Base-by-base conservation (phyloP, 37 sponge, comb jelly and placozoan species). In the Beroe ovata region DNA sequence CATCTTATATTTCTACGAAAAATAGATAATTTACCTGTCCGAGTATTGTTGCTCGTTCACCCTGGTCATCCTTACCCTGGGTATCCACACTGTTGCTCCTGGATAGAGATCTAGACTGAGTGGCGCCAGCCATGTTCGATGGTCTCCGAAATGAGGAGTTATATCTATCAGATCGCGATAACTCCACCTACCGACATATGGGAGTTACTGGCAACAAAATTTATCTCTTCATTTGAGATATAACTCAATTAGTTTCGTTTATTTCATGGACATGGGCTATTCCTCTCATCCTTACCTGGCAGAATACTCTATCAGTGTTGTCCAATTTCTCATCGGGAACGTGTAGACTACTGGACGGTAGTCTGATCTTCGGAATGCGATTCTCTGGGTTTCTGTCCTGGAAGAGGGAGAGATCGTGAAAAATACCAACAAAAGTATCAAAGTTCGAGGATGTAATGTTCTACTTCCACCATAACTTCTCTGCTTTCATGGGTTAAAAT, bases 41-140 rank as follows among this genome's bases (percentile, higher is more conserved):
- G 26, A 77, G 54, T 2, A 77, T 77, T 18, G 84, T 77, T 42
- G 84, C 84, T 23, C 84, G 42, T 25, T 40, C 84, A 23, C 54
- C 11, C 54, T 47, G 26, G 29, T 30, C 36, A 41, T 32, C 38
- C 39, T 23, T 8, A 40, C 63, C 29, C 63, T 62, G 22, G 4
- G 8, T 14, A 26, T 62, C 29, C 63, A 62, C 3, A 26, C 29
- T 20, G 63, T 62, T 25, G 6, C 23, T 62, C 20, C 22, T 62
- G 23, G 63, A 3, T 47, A 6, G 6, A 11, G 54, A 11, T 25
- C 69, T 25, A 18, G 69, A 66, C 32, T 30, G 29, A 8, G 69
- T 66, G 3, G 69, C 69, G 2, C 36, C 36, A 34, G 3, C 8
- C 36, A 66, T 32, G 30, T 30, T 29, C 18, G 69, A 32, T 19